Evolutionary conservation across 2,888 invertebrate species (phyloP).

Genomic region (Cephus pulcher): DNA sequence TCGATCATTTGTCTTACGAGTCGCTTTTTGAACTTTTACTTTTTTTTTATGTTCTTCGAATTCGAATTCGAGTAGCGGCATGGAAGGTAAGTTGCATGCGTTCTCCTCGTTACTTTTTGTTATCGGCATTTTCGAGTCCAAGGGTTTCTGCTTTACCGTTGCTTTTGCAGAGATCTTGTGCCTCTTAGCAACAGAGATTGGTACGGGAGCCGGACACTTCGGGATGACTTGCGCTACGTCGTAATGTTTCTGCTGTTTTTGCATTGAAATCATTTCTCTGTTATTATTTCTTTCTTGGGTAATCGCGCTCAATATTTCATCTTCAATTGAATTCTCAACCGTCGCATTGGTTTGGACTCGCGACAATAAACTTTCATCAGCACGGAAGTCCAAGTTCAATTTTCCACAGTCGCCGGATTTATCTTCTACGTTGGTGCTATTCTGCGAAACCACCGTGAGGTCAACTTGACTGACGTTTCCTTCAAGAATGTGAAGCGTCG

Average conservation of each 20-base stretch:
- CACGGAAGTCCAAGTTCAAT: not conserved
- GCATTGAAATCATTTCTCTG: not conserved
- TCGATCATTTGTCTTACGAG: not conserved
- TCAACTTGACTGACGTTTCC: not conserved
- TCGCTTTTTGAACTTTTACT: not conserved
- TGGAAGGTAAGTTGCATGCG: slow-evolving; percentile 12
- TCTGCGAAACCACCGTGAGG: not conserved
- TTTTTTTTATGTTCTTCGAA: not conserved
- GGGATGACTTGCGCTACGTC: not conserved
- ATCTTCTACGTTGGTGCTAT: not conserved
- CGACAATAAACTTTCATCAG: not conserved
- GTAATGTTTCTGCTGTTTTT: not conserved
- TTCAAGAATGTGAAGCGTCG: not conserved
- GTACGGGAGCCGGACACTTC: slow-evolving; percentile 11
- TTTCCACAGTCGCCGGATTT: not conserved
- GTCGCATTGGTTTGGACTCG: not conserved
- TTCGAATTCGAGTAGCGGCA: slow-evolving; percentile 10
- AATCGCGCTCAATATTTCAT: not conserved
- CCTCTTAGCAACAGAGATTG: slow-evolving; percentile 5
- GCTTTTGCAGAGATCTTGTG: not conserved
- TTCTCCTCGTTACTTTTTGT: not conserved
- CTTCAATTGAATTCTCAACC: not conserved
- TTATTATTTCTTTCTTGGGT: not conserved
- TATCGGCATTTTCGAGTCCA: not conserved
- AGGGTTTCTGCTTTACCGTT: not conserved